Base-by-base conservation (phyloP, 2,113 vertebrate genomes). In the Macquaria ambigua region DNA sequence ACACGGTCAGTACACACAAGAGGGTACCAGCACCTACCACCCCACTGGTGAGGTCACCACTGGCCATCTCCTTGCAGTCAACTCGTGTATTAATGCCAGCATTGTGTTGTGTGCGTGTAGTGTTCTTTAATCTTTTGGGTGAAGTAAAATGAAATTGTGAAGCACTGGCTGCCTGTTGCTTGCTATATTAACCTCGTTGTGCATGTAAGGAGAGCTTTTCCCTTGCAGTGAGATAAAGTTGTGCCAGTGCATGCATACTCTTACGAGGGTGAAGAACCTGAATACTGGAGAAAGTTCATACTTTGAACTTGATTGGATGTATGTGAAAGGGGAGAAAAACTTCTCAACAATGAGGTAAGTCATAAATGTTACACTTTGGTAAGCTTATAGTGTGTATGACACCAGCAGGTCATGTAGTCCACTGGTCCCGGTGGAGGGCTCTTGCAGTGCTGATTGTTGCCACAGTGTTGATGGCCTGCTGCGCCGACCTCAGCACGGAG, bases 401-500 rank as follows among this genome's bases (percentile, higher is more conserved):
- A 10, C 46, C 72, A 37, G 31, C 85, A 10, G 96, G 95, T 23
- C 93, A 94, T 81, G 95, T 96, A 56, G 95, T 96, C 4, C 97
- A 96, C 91, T 95, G 96, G 97, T 96, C 96, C n/a, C 94, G 96
- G 5, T 95, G 94, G 94, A 93, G 91, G 18, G 96, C 97, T 46
- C 84, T 98, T 50, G 58, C 92, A 37, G 96, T 98, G 64, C 95
- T 98, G 8, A 94, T 97, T 31, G 87, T 96, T 2, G 96, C 97
- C 87, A 98, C 97, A 0, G 77, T 96, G 6, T 92, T 97, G 86
- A 97, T 97, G 96, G 97, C 97, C 0, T 96, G 96, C 81, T 98
- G 97, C 0, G 97, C 97, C 0, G 97, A 98, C 86, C 96, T 97
- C 78, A 96, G 95, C 92, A 98, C 96, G 0, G 94, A 96, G 81